Conservation (phyloP, 2,113 vertebrate species). For the Emydocephalus ijimae region DNA sequence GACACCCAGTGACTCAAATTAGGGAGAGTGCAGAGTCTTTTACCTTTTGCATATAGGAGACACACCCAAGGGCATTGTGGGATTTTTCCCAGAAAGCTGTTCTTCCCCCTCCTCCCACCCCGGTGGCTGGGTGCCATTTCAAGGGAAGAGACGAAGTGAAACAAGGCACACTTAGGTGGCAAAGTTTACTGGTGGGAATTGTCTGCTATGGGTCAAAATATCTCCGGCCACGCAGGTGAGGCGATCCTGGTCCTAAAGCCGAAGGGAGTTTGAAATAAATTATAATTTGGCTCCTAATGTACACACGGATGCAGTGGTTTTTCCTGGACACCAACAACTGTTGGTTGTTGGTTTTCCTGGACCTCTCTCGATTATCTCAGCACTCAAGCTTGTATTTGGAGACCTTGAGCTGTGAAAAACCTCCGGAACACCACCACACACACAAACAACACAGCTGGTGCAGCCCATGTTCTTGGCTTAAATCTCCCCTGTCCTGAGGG, state of each 20-base stretch:
- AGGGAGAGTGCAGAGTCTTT: background rate
- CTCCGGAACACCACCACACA: background rate
- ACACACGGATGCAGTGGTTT: background rate
- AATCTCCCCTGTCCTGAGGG: background rate
- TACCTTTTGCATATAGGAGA: background rate
- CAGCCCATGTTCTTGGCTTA: conserved; percentile 3
- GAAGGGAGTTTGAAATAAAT: background rate
- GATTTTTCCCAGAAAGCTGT: background rate
- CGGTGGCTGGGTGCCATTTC: fast-evolving
- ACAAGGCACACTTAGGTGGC: too few relatives aligned
- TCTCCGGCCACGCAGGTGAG: background rate
- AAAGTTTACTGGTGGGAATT: background rate
- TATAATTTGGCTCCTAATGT: background rate
- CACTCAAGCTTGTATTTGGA: too few relatives aligned
- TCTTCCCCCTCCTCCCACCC: too few relatives aligned
- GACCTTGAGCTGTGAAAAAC: conserved; percentile 38
- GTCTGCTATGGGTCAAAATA: background rate
- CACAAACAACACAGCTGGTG: conserved; percentile 37
- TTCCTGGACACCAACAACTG: fast-evolving
- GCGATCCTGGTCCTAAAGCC: background rate
- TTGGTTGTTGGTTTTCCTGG: background rate
- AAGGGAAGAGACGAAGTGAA: background rate
- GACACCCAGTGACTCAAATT: background rate
- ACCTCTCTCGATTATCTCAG: background rate
- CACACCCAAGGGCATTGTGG: background rate